phyloP scores from a whole-genome alignment of 2,113 vertebrate genomes.

The Pygoscelis adeliae region DNA sequence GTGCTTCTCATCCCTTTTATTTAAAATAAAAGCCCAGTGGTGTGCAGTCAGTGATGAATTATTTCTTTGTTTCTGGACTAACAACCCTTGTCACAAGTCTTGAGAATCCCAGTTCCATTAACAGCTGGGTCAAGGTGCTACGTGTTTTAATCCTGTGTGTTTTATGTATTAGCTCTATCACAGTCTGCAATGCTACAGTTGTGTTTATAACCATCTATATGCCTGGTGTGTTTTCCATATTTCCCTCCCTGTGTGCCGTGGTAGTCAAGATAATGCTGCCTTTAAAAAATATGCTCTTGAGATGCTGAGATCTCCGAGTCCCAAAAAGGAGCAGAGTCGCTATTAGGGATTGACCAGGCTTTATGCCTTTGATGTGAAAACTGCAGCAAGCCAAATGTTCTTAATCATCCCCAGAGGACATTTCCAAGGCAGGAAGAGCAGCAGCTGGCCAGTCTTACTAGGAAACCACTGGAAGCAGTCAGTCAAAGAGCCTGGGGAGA shows the following conservation, averaged over 20 bases:
- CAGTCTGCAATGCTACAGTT: background rate
- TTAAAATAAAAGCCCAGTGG: background rate
- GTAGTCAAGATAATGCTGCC: background rate
- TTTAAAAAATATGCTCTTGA: background rate
- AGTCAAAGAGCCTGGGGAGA: background rate
- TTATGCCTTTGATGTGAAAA: constrained; percentile 3
- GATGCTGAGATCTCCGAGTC: background rate
- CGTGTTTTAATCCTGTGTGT: background rate
- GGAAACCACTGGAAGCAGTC: background rate
- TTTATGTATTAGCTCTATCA: constrained; percentile 20
- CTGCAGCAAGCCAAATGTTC: background rate
- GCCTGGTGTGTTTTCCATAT: background rate
- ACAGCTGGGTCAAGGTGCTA: background rate
- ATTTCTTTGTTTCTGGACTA: constrained; percentile 11
- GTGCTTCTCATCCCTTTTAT: background rate
- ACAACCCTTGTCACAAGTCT: background rate
- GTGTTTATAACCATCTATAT: background rate
- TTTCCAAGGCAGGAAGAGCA: background rate
- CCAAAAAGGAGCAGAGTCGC: background rate
- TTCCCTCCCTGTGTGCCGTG: background rate
- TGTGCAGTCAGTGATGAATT: background rate
- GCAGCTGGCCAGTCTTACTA: background rate
- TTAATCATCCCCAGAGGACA: background rate
- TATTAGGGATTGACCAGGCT: background rate
- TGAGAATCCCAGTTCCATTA: background rate